phyloP scores from a whole-genome alignment of 2,113 vertebrate genomes.

The Corynorhinus townsendii region DNA sequence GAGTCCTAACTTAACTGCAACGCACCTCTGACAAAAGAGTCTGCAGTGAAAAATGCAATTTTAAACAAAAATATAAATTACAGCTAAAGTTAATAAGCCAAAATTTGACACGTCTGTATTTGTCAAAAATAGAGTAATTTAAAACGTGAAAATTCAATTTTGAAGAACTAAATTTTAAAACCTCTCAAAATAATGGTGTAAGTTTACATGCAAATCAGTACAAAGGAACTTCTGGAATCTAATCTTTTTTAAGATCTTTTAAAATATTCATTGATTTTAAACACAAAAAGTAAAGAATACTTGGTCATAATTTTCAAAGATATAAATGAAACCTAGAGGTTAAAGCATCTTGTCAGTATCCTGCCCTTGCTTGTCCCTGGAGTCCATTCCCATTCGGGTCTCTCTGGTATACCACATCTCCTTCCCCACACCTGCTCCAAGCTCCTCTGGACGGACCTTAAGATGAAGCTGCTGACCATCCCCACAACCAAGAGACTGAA shows the following conservation, averaged over 20 bases:
- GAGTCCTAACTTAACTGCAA: background rate
- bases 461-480: background rate
- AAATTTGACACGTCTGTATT: background rate
- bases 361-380: no score
- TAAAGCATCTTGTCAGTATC: no score
- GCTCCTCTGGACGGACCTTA: no score
- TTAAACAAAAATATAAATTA: background rate
- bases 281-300: background rate
- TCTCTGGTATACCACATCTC: no score
- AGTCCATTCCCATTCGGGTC: no score
- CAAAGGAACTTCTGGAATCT: background rate
- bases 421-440: no score
- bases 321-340: background rate
- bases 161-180: background rate
- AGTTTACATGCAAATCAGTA: constrained; percentile 16
- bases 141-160: constrained; percentile 27
- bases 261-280: background rate
- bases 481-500: background rate
- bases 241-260: background rate
- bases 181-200: background rate
- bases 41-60: background rate
- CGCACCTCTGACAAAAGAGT: background rate
- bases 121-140: constrained; percentile 13
- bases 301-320: background rate
- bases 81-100: background rate